Base-by-base conservation (phyloP, 2,888 invertebrate species). In the Ypsolopha sequella region DNA sequence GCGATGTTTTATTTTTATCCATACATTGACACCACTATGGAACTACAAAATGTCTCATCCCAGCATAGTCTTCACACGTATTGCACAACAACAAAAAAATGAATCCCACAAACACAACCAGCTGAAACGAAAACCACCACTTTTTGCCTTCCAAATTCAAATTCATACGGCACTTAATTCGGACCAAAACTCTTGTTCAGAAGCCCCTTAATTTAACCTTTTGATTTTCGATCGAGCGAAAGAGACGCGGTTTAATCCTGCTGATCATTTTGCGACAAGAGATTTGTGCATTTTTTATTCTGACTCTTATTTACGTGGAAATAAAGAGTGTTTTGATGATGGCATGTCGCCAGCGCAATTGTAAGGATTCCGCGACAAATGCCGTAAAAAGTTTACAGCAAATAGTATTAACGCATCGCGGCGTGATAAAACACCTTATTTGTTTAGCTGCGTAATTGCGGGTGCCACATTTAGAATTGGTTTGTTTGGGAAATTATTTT, bases 211-310 rank as follows among this genome's bases (percentile, higher is more conserved):
- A 64, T 66, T 67, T 65, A 70, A 61, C 61, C 68, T 65, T 73
- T 81, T 78, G 73, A 71, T 66, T 67, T 65, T 65, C 76, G 65
- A 70, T 68, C 69, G 74, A 73, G 78, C 79, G 77, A 64, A 69
- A 73, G 68, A 73, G 65, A 66, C 70, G 69, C 57, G 62, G 58
- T 68, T 80, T 78, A 80, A 79, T 76, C 73, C 68, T 59, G 71
- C 67, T 76, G 77, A 76, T 79, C 75, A 74, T 76, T 79, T 76
- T 8, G 44, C 11, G 14, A 14, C 8, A 14, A 24, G 36, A 36
- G 8, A 39, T 24, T 24, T 24, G 24, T 24, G 8, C 9, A 9
- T 39, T 39, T 39, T 39, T 10, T 39, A 10, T 6, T 10, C 39
- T 9, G 11, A 10, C 39, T 11, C 11, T 39, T 39, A 39, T 39